Base-by-base conservation (phyloP, 2,888 invertebrate genomes). In the Norana najaformis region DNA sequence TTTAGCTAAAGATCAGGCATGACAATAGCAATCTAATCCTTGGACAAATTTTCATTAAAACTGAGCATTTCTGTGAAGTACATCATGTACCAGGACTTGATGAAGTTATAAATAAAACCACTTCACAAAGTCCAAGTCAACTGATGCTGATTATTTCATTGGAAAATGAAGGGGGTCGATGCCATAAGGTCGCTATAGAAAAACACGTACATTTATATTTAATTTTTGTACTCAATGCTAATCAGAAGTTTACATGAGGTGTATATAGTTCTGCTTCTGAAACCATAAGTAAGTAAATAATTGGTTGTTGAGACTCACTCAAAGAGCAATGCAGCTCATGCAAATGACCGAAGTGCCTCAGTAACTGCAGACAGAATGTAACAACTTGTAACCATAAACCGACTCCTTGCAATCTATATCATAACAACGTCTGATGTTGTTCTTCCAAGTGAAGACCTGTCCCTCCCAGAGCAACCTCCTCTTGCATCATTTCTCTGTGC, bases 381-480 rank as follows among this genome's bases (percentile, higher is more conserved):
- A 69, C 69, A 69, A n/a, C 69, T 69, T n/a, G 69, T 69, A 69
- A 69, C 69, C 69, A 69, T 69, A 69, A 69, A 69, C 69, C 69
- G 69, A 69, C n/a, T 69, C 69, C 69, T 11, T 69, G 69, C 69
- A 69, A 69, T 69, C 69, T 69, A 69, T 69, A 69, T 69, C 69
- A 69, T 69, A 69, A 69, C 69, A 69, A 69, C 13, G 69, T 69
- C 69, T 69, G 69, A 69, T 23, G 47, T 23, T 47, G 69, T 69
- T 69, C 69, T 69, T 30, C 16, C n/a, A 69, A 69, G n/a, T 69
- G 69, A 69, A 69, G 69, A 23, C 18, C 47, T 18, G 11, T 18
- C 47, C 20, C 47, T 47, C 47, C 47, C 47, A 20, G 23, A 47
- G 20, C 47, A 47, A 47, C 47, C 47, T 47, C 47, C 69, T 69